Conservation (phyloP, 2,888 invertebrate species). For the Amiota communis region DNA sequence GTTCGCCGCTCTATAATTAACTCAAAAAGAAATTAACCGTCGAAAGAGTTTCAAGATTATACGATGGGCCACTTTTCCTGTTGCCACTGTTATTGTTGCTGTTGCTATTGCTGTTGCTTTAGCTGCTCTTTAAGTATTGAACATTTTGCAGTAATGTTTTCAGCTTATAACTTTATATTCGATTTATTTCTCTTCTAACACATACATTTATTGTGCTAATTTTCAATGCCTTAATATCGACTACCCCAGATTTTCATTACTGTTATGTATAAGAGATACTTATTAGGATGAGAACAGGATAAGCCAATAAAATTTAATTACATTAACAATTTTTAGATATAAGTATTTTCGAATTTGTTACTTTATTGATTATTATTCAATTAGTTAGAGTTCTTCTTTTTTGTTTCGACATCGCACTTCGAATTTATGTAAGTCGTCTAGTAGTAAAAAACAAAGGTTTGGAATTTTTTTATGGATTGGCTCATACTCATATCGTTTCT, state of each 20-base stretch:
- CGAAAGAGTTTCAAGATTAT: conserved; percentile 67
- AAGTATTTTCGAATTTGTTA: too few relatives aligned
- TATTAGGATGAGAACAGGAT: conserved; percentile 6
- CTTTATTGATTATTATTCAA: too few relatives aligned
- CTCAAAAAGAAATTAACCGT: conserved; percentile 70
- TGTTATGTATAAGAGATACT: too few relatives aligned
- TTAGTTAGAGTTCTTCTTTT: too few relatives aligned
- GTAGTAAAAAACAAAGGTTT: too few relatives aligned
- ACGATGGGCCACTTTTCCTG: conserved; percentile 37
- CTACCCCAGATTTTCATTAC: conserved; percentile 3
- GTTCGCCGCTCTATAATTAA: conserved; percentile 69
- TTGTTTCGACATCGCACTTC: too few relatives aligned
- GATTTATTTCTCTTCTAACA: too few relatives aligned
- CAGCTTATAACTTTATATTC: too few relatives aligned
- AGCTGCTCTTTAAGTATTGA: not conserved
- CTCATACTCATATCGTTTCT: too few relatives aligned
- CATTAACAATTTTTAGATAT: conserved; percentile 35
- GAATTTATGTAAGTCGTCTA: too few relatives aligned
- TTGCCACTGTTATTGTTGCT: conserved; percentile 14
- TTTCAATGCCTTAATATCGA: conserved; percentile 70
- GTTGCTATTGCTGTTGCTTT: conserved; percentile 5
- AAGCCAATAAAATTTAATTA: conserved; percentile 46
- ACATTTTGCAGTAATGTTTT: too few relatives aligned
- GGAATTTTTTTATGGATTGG: too few relatives aligned
- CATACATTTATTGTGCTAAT: conserved; percentile 54